These are phyloP conservation scores for Nemopilema nomurai DNA, from an alignment of 30 jellyfish, hydroid and myxozoan genomes.

Conservation along the genomic window DNA sequence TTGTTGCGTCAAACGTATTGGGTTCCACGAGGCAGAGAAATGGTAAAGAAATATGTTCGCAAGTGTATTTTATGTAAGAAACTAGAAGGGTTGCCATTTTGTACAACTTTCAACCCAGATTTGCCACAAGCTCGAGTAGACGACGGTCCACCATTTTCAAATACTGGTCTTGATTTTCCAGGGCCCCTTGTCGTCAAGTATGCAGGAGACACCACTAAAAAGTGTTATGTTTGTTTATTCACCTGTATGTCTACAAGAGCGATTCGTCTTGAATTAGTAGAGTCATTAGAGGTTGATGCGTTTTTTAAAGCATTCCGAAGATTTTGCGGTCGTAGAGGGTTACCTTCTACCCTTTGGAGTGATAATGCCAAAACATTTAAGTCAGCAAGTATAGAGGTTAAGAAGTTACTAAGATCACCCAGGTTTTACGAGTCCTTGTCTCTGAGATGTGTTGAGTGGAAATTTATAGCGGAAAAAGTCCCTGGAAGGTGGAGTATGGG, in stretches of 20 bases:
- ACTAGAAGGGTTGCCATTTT: slow-evolving; percentile 32
- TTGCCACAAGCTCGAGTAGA: slow-evolving; percentile 53
- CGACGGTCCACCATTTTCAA: slow-evolving; percentile 59
- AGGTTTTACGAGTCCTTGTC: slow-evolving; percentile 19
- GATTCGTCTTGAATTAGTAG: slow-evolving; percentile 46
- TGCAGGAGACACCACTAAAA: not conserved
- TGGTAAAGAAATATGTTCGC: slow-evolving; percentile 35
- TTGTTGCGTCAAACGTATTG: slow-evolving; percentile 56
- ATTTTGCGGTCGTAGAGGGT: slow-evolving; percentile 53
- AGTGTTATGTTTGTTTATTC: slow-evolving; percentile 36
- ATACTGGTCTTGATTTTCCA: slow-evolving; percentile 43
- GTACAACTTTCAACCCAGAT: slow-evolving; percentile 22
- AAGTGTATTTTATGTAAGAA: slow-evolving; percentile 22
- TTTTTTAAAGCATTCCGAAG: slow-evolving; percentile 49
- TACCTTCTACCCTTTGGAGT: slow-evolving; percentile 28
- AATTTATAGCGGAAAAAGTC: slow-evolving; percentile 6
- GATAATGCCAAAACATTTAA: slow-evolving; percentile 56
- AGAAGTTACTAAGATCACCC: slow-evolving; percentile 22
- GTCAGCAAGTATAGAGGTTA: slow-evolving; percentile 13
- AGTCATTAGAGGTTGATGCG: slow-evolving; percentile 42
- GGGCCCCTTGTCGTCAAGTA: slow-evolving; percentile 39
- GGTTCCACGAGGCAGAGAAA: slow-evolving; percentile 72
- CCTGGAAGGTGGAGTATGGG: slow-evolving; percentile 62
- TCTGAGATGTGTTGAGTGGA: slow-evolving; percentile 5
- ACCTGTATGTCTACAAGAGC: slow-evolving; percentile 64